Percentiles rank a stretch among this genome's conserved stretches.
These are phyloP conservation scores for Cherax quadricarinatus DNA, from an alignment of 1,140 invertebrate species.

Conservation along the genomic window DNA sequence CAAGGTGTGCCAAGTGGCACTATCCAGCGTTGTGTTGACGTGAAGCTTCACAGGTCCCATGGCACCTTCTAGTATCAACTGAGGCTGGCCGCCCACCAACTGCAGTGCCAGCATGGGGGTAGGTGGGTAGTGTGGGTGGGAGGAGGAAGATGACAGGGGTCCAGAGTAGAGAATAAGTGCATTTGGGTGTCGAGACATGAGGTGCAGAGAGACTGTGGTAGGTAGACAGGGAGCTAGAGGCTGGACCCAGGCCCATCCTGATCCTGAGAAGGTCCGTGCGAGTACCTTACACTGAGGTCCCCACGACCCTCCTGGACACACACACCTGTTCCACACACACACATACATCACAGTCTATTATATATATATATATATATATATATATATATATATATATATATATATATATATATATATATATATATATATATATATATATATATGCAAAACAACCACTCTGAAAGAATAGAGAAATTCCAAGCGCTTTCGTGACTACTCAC, in stretches of 20 bases:
- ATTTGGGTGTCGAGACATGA: constrained; percentile 92
- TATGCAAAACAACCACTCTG: too few species aligned
- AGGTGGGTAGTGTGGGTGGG: not conserved
- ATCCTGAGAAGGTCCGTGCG: constrained; percentile 92
- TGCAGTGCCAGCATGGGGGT: constrained; percentile 38
- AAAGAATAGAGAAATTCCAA: too few species aligned
- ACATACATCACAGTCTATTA: too few species aligned
- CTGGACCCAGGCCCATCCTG: constrained; percentile 97
- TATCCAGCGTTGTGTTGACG: constrained; percentile 23
- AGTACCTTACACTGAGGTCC: constrained; percentile 97
- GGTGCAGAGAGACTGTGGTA: constrained; percentile 95
- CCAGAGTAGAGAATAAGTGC: constrained; percentile 96
- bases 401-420: too few species aligned
- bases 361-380: too few species aligned
- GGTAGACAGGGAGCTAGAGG: constrained; percentile 96
- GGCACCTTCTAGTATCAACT: constrained; percentile 47
- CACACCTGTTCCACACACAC: constrained; percentile 81
- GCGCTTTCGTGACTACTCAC: too few species aligned
- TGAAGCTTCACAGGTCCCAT: constrained; percentile 41
- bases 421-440: too few species aligned
- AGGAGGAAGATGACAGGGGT: constrained; percentile 83
- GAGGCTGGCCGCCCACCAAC: constrained; percentile 28
- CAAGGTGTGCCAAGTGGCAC: constrained; percentile 50
- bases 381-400: too few species aligned
- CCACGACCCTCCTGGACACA: constrained; percentile 92